Percentiles rank a stretch among this genome's conserved stretches.
Conservation (phyloP, 1,140 invertebrate genomes). For the Brachionus sp. region DNA sequence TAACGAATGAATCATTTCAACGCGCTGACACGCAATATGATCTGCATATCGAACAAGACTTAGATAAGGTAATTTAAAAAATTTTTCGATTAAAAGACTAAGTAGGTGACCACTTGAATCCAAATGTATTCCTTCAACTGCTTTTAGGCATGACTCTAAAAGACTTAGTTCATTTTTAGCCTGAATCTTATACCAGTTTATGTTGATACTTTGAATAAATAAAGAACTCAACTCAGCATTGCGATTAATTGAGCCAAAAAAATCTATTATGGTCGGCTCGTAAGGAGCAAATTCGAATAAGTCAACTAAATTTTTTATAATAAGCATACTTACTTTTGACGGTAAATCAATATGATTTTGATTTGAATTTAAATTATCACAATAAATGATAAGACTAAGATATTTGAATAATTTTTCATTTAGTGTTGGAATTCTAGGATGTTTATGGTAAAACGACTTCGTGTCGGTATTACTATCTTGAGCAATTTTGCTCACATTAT, state of each 20-base stretch:
- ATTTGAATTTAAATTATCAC: slow-evolving; percentile 3
- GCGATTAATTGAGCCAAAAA: slow-evolving; percentile 64
- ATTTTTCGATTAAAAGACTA: slow-evolving; percentile 63
- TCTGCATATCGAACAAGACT: slow-evolving; percentile 65
- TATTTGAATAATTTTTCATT: slow-evolving; percentile 35
- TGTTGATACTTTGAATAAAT: slow-evolving; percentile 68
- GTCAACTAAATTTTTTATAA: slow-evolving; percentile 34
- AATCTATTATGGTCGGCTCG: slow-evolving; percentile 59
- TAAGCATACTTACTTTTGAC: background rate
- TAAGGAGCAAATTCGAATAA: background rate
- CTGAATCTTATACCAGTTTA: slow-evolving; percentile 62
- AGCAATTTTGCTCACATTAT: background rate
- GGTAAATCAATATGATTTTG: slow-evolving; percentile 15
- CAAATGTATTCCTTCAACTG: slow-evolving; percentile 68
- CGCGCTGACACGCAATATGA: slow-evolving; percentile 65
- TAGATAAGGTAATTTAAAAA: slow-evolving; percentile 65
- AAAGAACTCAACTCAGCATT: slow-evolving; percentile 69
- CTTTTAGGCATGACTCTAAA: slow-evolving; percentile 63
- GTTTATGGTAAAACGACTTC: background rate
- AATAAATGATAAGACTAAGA: background rate
- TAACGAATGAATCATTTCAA: slow-evolving; percentile 66
- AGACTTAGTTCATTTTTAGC: slow-evolving; percentile 62
- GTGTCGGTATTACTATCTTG: background rate
- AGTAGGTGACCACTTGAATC: slow-evolving; percentile 67
- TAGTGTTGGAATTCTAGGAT: background rate